phyloP scores from a whole-genome alignment of 2,113 vertebrate species.

The Melierax canorus region DNA sequence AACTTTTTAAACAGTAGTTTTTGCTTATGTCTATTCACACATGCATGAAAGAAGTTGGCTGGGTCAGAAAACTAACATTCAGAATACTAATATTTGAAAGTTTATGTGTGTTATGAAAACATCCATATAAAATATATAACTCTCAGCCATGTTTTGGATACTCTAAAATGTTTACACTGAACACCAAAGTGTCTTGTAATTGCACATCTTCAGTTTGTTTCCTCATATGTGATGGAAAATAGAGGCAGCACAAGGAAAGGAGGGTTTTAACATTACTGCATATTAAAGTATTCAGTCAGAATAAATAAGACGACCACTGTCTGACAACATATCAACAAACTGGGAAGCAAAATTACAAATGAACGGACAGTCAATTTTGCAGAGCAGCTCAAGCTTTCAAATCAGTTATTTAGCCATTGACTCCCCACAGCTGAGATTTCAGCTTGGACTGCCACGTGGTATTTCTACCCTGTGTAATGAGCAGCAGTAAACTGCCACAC shows the following conservation, averaged over 20 bases:
- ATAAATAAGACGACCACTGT: background rate
- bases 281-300: background rate
- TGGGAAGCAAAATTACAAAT: background rate
- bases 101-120: background rate
- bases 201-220: background rate
- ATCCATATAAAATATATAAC: background rate
- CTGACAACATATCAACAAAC: background rate
- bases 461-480: background rate
- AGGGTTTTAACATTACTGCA: background rate
- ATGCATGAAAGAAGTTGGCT: background rate
- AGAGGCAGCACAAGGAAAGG: background rate
- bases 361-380: background rate
- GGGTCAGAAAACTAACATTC: background rate
- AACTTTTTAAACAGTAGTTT: background rate
- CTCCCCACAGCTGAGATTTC: background rate
- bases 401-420: background rate
- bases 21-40: background rate
- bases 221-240: background rate
- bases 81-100: background rate
- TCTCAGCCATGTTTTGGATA: background rate
- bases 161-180: background rate
- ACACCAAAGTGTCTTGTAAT: background rate
- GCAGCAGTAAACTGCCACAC: background rate
- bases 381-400: background rate
- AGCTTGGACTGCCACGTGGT: background rate